Evolutionary conservation across 2,888 invertebrate species (phyloP), one percentile per base, ranked within the genome.

Genomic region (Alentia gelatinosa): DNA sequence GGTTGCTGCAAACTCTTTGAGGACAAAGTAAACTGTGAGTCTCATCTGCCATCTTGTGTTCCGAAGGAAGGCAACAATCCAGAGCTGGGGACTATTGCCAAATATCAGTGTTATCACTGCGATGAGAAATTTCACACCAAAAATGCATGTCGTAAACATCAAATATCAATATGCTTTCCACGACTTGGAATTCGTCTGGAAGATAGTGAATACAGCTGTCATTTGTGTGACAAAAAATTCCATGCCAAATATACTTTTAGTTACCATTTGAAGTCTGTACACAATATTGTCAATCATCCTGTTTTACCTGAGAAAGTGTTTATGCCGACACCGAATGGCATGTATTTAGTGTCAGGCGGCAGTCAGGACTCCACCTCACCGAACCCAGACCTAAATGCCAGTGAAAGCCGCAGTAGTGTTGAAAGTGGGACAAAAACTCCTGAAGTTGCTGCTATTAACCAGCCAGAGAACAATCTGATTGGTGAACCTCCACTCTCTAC

Each of bases 51-150:
- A 15, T 86, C 47, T 47, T 86, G 86, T 50, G 50, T 50, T 35
- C 86, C 86, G 1, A 86, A 86, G 47, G 86, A 86, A 30, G 86
- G 86, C 3, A 86, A 86, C 47, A 86, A 42, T 30, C 75, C 74
- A 26, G 75, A 75, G 90, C 40, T 47, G 30, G 30, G 90, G 9
- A 42, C 75, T 30, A 68, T 79, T 47, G 47, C 75, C 88, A 88
- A 88, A 33, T 92, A 92, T 63, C 91, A 92, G 42, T 92, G 92
- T 84, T 91, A 91, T n/a, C 92, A 92, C 90, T 92, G 92, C 83
- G 89, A 90, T 9, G 91, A 92, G 74, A 90, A 90, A 42, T 92
- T 92, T 74, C 91, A 90, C n/a, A 92, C 92, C n/a, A 91, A 92
- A 89, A 91, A 92, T 89, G 89, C 90, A 23, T 92, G 92, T 74